phyloP scores from a whole-genome alignment of 1,140 invertebrate genomes.

The Lepidotrigona ventralis region DNA sequence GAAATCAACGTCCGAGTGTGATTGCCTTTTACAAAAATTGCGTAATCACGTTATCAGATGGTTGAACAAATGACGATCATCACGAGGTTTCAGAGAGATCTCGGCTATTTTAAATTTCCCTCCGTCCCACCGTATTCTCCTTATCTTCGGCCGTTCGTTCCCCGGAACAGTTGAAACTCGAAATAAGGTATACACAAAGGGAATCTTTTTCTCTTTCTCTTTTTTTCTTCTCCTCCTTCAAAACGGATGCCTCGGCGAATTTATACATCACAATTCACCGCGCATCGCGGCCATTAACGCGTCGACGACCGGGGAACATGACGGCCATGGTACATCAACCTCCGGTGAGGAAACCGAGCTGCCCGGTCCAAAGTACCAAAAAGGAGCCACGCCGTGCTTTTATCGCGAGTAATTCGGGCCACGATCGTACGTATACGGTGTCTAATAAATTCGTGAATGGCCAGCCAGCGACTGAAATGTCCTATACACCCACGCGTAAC shows the following conservation, averaged over 20 bases:
- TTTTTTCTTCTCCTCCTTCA: slow-evolving; percentile 15
- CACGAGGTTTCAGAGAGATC: neutral
- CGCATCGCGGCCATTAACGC: slow-evolving; percentile 48
- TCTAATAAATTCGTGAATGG: slow-evolving; percentile 66
- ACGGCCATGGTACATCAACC: slow-evolving; percentile 46
- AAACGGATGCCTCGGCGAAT: slow-evolving; percentile 40
- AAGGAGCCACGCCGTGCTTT: slow-evolving; percentile 53
- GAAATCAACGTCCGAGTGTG: neutral
- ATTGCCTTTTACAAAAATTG: neutral
- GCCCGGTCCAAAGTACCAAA: slow-evolving; percentile 37
- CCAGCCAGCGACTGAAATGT: slow-evolving; percentile 56
- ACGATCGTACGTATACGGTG: slow-evolving; percentile 58
- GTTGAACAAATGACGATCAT: neutral
- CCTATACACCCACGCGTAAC: slow-evolving; percentile 50
- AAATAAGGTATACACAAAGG: neutral
- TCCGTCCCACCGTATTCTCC: neutral
- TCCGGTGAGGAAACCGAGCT: slow-evolving; percentile 40
- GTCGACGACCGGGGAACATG: slow-evolving; percentile 45
- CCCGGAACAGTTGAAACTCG: neutral
- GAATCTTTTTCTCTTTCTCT: slow-evolving; percentile 13
- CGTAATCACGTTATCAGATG: neutral
- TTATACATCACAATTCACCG: slow-evolving; percentile 50
- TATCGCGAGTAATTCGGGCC: slow-evolving; percentile 65
- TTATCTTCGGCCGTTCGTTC: slow-evolving; percentile 6
- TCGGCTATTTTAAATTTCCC: slow-evolving; percentile 20